Conservation (phyloP, 35 echinoderm and acorn worm species). For the Eucidaris tribuloides region DNA sequence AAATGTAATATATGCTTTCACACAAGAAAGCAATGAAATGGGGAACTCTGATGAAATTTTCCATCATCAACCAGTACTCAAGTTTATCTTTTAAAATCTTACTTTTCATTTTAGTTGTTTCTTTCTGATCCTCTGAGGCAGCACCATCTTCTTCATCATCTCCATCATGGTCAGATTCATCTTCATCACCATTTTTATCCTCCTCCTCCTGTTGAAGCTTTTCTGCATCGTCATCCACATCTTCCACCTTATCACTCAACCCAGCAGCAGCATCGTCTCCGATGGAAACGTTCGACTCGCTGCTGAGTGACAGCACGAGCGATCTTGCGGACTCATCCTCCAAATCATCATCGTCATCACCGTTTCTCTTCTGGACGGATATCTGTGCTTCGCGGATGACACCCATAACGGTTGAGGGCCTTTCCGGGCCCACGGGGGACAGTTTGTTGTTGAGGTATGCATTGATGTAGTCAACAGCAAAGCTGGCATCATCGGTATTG, state of each 20-base stretch:
- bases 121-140: not conserved
- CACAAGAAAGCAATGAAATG: no score
- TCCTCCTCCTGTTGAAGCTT: not conserved
- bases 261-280: no score
- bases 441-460: constrained; percentile 34
- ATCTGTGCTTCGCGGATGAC: constrained; percentile 57
- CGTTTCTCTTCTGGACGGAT: not conserved
- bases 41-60: no score
- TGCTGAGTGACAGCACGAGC: not conserved
- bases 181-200: not conserved
- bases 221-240: not conserved
- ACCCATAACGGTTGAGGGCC: constrained; percentile 59
- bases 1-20: no score
- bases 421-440: constrained; percentile 41
- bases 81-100: no score
- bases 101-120: no score
- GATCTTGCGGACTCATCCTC: not conserved
- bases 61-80: no score
- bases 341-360: not conserved
- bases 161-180: not conserved
- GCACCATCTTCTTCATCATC: not conserved
- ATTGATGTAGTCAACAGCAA: constrained; percentile 61
- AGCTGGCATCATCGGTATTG: constrained; percentile 42
- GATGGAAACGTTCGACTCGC: not conserved
- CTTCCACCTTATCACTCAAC: no score